Conservation (phyloP, 2,797 vertebrate genomes). For the Pseudochirops corinnae region DNA sequence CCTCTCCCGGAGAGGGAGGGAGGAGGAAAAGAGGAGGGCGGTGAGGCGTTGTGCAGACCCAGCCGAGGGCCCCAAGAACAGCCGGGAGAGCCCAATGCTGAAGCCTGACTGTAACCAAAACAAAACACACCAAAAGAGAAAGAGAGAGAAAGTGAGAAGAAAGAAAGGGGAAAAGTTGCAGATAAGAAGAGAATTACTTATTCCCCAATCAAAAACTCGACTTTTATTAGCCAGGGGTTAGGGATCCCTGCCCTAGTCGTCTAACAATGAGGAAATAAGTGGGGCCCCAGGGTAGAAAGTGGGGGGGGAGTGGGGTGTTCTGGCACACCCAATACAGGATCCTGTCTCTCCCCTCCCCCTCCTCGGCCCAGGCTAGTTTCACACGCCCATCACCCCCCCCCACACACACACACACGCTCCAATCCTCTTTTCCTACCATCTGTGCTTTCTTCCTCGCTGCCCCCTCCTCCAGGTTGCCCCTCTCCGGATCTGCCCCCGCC, state of each 20-base stretch:
- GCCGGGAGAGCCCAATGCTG: constrained; percentile 32
- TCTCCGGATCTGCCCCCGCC: constrained; percentile 76
- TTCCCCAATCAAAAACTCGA: neutral
- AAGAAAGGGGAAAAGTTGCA: neutral
- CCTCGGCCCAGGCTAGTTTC: neutral
- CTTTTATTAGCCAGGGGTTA: neutral
- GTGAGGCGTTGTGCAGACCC: constrained; percentile 79
- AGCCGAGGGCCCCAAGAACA: constrained; percentile 65
- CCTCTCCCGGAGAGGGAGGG: neutral
- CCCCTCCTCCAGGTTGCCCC: constrained; percentile 48
- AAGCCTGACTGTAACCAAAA: constrained; percentile 64
- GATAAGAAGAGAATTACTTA: neutral
- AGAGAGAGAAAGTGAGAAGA: neutral
- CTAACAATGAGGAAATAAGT: constrained; percentile 4
- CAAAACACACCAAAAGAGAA: constrained; percentile 50
- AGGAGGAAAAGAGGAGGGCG: constrained; percentile 30
- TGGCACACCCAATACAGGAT: neutral
- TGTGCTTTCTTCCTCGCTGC: neutral
- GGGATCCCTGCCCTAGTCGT: neutral
- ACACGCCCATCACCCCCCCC: neutral
- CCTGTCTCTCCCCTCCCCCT: neutral
- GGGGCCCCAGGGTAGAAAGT: constrained; percentile 27
- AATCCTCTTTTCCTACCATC: neutral
- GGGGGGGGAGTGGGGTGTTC: no score
- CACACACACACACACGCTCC: neutral